Conservation (phyloP, 2,113 vertebrate species). For the Gymnorhina tibicen region DNA sequence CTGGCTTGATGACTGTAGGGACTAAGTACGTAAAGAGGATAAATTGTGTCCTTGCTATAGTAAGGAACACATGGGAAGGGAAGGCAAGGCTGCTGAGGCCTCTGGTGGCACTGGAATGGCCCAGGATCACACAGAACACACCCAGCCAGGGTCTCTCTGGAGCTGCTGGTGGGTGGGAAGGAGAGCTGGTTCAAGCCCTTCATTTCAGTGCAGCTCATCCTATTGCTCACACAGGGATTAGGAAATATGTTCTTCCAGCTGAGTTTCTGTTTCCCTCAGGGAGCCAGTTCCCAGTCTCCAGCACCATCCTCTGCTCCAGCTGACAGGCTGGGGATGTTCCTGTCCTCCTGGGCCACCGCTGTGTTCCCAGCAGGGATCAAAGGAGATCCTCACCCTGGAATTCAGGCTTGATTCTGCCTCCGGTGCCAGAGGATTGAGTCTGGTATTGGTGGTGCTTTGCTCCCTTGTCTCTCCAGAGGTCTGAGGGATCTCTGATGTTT, state of each 20-base stretch:
- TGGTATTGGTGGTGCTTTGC: not conserved
- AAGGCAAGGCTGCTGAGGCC: not conserved
- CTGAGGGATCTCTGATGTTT: not conserved
- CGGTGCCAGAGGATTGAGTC: not conserved
- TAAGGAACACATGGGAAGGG: not conserved
- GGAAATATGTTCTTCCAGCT: not conserved
- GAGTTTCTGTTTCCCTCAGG: not conserved
- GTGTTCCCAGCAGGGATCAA: not conserved
- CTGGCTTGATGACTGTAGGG: not conserved
- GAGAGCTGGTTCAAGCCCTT: not conserved
- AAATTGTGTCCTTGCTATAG: not conserved
- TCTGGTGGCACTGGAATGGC: not conserved
- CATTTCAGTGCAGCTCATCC: not conserved
- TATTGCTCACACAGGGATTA: not conserved
- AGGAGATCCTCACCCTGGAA: not conserved
- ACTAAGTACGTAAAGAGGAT: not conserved
- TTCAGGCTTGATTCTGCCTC: not conserved
- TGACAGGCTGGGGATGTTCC: not conserved
- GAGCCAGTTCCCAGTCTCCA: not conserved
- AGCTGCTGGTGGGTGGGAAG: not conserved
- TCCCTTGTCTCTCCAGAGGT: not conserved
- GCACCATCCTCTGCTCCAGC: not conserved
- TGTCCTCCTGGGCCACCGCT: not conserved
- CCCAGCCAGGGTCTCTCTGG: not conserved
- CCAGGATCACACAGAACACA: not conserved